Conservation (phyloP, 2,113 vertebrate species). For the Cygnus buccinator region DNA sequence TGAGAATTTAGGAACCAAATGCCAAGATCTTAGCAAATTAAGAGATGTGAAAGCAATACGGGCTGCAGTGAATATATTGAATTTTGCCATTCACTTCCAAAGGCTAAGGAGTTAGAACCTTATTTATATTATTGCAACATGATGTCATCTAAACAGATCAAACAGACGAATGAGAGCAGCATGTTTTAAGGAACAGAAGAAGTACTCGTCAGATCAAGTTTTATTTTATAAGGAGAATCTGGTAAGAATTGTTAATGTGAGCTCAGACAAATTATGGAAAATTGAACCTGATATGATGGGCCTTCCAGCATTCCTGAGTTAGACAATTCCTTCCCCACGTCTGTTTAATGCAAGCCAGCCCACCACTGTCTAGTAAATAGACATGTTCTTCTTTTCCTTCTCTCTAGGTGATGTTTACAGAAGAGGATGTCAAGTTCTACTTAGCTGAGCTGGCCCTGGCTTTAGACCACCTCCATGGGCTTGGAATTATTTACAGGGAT, state of each 20-base stretch:
- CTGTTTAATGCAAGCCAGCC: not conserved
- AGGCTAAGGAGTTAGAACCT: not conserved
- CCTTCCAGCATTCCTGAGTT: not conserved
- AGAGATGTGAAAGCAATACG: not conserved
- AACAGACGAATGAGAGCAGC: not conserved
- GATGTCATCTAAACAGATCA: constrained; percentile 2
- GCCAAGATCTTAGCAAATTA: not conserved
- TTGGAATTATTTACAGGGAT: constrained; percentile 90
- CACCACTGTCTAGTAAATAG: not conserved
- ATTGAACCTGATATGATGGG: not conserved
- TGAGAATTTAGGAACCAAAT: not conserved
- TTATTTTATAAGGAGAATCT: not conserved
- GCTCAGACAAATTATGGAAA: not conserved
- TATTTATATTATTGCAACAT: not conserved
- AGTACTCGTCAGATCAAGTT: not conserved
- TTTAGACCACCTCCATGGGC: constrained; percentile 85
- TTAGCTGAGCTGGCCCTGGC: constrained; percentile 88
- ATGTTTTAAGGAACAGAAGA: not conserved
- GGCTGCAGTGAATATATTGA: not conserved
- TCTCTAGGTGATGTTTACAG: constrained; percentile 89
- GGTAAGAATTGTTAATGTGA: not conserved
- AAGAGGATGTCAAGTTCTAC: constrained; percentile 91
- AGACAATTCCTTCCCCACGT: not conserved
- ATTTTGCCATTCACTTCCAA: not conserved
- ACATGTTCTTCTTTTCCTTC: not conserved